These are phyloP conservation scores for Solea solea DNA, from an alignment of 2,113 vertebrate species.

Conservation along the genomic window DNA sequence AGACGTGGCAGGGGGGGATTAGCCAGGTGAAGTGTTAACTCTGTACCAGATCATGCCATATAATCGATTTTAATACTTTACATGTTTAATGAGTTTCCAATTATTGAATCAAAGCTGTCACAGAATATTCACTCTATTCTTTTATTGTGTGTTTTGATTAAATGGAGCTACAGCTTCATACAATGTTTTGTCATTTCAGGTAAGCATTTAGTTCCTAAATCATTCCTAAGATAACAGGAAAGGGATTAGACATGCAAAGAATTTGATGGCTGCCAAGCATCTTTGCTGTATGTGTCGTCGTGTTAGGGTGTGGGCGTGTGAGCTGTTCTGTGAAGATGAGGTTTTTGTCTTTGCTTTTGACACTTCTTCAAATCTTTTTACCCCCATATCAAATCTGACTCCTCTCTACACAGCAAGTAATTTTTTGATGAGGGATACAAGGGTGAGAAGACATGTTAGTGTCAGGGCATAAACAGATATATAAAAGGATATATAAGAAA, in stretches of 20 bases:
- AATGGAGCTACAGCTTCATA: not conserved
- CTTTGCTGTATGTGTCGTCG: constrained; percentile 32
- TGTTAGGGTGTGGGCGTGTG: constrained; percentile 36
- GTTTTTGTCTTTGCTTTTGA: constrained; percentile 27
- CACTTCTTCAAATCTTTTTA: constrained; percentile 3
- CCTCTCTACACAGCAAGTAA: not conserved
- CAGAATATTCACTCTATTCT: not conserved
- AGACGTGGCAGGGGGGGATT: constrained; percentile 32
- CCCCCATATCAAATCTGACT: constrained; percentile 22
- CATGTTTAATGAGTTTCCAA: constrained; percentile 36
- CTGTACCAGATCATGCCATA: constrained; percentile 26
- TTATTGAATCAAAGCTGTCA: not conserved
- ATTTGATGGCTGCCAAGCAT: constrained; percentile 46
- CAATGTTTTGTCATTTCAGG: not conserved
- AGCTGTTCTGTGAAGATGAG: constrained; percentile 34
- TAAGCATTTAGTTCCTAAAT: constrained; percentile 22
- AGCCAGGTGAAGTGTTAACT: constrained; percentile 37
- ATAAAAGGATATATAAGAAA: not conserved
- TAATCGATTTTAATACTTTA: constrained; percentile 11
- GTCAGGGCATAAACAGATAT: not conserved
- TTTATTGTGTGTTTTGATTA: not conserved
- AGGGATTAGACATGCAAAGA: constrained; percentile 41
- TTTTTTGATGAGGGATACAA: no score
- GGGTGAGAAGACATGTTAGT: no score
- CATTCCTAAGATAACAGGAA: constrained; percentile 25